A percentile compares a stretch with the other conserved stretches of the same genome.
Conservation (phyloP, 2,113 vertebrate species). For the Sylvilagus bachmani region DNA sequence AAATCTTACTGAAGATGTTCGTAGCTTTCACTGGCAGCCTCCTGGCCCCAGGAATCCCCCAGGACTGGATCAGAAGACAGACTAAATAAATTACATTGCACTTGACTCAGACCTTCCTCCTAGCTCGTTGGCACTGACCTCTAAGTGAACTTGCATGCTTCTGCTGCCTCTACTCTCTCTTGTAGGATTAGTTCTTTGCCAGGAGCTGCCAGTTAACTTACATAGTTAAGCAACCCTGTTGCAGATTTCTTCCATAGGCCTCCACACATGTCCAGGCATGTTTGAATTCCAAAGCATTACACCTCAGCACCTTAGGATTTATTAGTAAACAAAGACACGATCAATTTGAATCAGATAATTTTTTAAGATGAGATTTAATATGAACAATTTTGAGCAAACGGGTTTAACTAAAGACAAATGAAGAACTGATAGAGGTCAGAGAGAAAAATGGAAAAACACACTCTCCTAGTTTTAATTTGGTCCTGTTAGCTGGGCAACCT, state of each 20-base stretch:
- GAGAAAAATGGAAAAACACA: neutral
- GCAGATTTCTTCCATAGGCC: slow-evolving; percentile 26
- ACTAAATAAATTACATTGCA: neutral
- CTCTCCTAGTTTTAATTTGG: neutral
- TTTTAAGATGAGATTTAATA: slow-evolving; percentile 43
- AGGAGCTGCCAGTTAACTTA: slow-evolving; percentile 27
- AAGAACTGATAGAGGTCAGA: neutral
- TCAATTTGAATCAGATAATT: slow-evolving; percentile 12
- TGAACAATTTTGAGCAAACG: neutral
- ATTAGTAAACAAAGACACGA: slow-evolving; percentile 21
- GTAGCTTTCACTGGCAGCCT: slow-evolving; percentile 7
- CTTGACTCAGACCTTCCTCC: neutral
- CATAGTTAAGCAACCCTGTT: neutral
- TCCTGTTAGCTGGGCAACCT: neutral
- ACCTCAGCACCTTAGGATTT: neutral
- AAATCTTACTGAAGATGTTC: neutral
- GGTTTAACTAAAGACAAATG: slow-evolving; percentile 46
- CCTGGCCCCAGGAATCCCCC: neutral
- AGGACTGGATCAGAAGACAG: neutral
- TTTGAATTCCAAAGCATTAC: neutral
- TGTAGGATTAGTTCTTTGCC: slow-evolving; percentile 17
- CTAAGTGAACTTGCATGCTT: neutral
- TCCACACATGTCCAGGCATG: neutral
- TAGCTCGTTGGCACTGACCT: neutral
- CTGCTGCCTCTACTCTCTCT: neutral